Base-by-base conservation (phyloP, 2,113 vertebrate species). In the Calidris pygmaea region DNA sequence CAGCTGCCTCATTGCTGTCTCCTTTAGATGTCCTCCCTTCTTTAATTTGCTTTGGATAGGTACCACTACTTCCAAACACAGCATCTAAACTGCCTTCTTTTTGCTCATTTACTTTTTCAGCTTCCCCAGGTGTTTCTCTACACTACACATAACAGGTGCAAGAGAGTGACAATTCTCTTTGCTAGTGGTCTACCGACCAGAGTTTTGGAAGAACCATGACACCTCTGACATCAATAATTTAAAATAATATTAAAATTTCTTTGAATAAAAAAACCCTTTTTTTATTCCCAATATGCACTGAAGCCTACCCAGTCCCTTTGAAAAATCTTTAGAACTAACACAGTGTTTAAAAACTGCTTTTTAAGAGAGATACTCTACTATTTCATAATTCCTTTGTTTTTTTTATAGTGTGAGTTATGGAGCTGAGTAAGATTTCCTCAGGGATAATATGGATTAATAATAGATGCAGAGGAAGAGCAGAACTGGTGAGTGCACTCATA, bases 371-470 rank as follows among this genome's bases (percentile, higher is more conserved):
- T 24, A 78, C 14, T 87, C 70, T 56, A 84, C 41, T 86, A 50
- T 84, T 90, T 94, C 83, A 50, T 83, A 78, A 88, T 89, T 93
- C 68, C 72, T 94, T 94, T 85, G 39, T 3, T 9, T 55, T 18
- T 95, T 94, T 80, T 90, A 59, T 47, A 92, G 50, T 70, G 3
- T 30, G 86, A 93, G 73, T 81, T 72, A 90, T 3, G 16, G 68
- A 94, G 63, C 60, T 83, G 41, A 90, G 47, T 50, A 96, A 94
- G 79, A 90, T 85, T 87, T 93, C 93, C 92, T 94, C 76, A 87
- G 88, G 73, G 92, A 93, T 23, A 71, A 74, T 65, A 65, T 3
- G 22, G 43, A 97, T 94, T 96, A 95, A 95, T 96, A 95, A 96
- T 75, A 91, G 79, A 95, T 82, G 68, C 27, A 72, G 90, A 84